Conservation (phyloP, 1,140 invertebrate genomes). For the Teleogryllus occipitalis region DNA sequence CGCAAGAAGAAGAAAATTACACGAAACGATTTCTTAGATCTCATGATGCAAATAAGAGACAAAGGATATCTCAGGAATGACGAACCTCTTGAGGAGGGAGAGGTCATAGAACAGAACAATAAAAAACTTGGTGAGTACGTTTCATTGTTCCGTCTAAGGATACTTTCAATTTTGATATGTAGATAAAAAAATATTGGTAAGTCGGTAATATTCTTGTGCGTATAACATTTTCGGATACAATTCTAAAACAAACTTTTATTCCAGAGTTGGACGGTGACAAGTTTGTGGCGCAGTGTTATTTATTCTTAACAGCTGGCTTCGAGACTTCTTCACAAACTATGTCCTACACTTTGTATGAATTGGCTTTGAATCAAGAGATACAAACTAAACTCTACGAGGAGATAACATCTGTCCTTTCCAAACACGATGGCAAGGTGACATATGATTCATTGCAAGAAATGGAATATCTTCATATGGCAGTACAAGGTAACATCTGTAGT, state of each 20-base stretch:
- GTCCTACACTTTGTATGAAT: background rate
- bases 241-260: background rate
- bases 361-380: background rate
- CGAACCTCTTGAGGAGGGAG: background rate
- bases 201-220: too few relatives aligned
- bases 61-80: background rate
- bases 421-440: background rate
- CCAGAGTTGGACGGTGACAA: background rate
- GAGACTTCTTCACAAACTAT: background rate
- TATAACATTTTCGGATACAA: too few relatives aligned
- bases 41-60: slow-evolving; percentile 33
- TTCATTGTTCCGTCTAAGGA: background rate
- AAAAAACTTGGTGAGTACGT: background rate
- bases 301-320: background rate
- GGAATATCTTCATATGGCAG: background rate
- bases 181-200: too few relatives aligned
- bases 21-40: slow-evolving; percentile 44
- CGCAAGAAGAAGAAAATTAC: slow-evolving; percentile 37
- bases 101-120: background rate
- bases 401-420: background rate
- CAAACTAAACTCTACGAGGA: background rate
- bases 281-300: background rate
- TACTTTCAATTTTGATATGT: too few relatives aligned
- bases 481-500: too few relatives aligned
- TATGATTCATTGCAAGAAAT: background rate